Conservation (phyloP, 2,113 vertebrate genomes). For the Rhipidura dahli region DNA sequence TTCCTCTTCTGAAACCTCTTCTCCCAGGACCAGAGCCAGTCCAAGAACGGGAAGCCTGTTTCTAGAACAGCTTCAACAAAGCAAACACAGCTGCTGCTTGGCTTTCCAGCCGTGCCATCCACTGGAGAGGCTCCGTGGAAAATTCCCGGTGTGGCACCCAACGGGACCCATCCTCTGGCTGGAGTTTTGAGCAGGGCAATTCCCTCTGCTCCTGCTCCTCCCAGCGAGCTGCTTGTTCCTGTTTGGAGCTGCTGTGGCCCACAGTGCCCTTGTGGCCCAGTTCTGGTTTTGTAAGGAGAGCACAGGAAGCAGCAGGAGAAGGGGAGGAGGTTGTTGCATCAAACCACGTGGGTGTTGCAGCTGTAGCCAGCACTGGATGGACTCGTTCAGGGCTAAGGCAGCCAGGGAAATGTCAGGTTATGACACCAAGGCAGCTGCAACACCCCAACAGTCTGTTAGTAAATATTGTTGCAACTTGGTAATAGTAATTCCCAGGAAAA, state of each 20-base stretch:
- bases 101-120: neutral
- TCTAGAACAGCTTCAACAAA: neutral
- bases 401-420: neutral
- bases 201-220: neutral
- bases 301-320: neutral
- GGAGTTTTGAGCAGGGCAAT: neutral
- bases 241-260: neutral
- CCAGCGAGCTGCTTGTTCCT: neutral
- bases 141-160: neutral
- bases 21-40: neutral
- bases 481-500: neutral
- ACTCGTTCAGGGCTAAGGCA: neutral
- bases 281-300: neutral
- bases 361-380: neutral
- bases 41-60: neutral
- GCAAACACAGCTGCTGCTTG: conserved; percentile 9
- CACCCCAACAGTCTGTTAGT: neutral
- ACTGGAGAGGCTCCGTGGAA: neutral
- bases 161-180: neutral
- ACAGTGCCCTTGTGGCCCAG: neutral
- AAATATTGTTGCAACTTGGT: neutral
- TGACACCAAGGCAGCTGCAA: neutral
- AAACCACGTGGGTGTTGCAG: neutral
- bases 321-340: neutral
- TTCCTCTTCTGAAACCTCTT: neutral